Base-by-base conservation (phyloP, 2,797 vertebrate species). In the Phyllotis vaccarum region DNA sequence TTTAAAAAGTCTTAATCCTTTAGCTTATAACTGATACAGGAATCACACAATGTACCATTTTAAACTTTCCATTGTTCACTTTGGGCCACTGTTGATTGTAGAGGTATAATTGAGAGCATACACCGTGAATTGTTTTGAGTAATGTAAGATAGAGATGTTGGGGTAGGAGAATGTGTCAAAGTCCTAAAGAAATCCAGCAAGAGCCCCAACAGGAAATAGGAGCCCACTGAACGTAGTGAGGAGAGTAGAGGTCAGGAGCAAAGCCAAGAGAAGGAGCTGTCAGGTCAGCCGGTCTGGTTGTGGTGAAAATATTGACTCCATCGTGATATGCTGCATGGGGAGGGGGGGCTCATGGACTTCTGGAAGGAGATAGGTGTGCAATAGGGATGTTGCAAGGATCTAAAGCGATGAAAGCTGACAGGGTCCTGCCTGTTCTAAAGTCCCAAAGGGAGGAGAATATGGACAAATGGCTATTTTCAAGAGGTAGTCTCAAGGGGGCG, bases 1-100 rank as follows among this genome's bases (percentile, higher is more conserved):
- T 86, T 93, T 97, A 34, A 92, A 88, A 88, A 54, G 3, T 9
- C 74, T 83, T 90, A 76, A 46, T 93, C 88, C 29, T 90, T 24
- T 83, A 74, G 43, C 76, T 75, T 85, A 49, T 89, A 46, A 21
- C 70, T 95, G 80, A 90, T 90, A 60, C 56, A 68, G 58, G 21
- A 68, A 56, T 85, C 8, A 66, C 29, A 88, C 9, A 81, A 58
- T 80, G 8, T 60, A 27, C 56, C 37, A 27, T 46, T 56, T 93
- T 89, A 89, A 54, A 89, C 81, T 56, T 94, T 91, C 87, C 31
- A 58, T 70, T 78, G 34, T 80, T 95, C 24, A 29, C 22, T 89
- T 95, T 90, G 79, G 82, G 37, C 76, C 56, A 29, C 76, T 22
- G 21, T 74, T 64, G 31, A 24, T 85, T 85, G 11, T 68, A n/a